Percentiles rank a stretch among this genome's conserved stretches.
phyloP scores from a whole-genome alignment of 1,140 invertebrate species.

The Orussus abietinus region DNA sequence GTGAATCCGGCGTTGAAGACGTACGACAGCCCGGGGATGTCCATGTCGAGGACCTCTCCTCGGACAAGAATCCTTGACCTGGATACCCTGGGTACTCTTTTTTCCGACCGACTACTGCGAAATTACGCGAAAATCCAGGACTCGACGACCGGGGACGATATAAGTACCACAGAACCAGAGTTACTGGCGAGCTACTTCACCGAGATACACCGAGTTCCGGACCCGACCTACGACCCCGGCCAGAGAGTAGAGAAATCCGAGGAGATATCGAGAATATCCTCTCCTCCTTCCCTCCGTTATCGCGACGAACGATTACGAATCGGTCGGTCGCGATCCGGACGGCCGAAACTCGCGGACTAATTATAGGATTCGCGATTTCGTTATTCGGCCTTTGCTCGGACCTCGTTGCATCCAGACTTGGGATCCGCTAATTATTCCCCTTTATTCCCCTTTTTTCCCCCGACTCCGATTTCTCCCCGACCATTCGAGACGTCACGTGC shows the following conservation, averaged over 20 bases:
- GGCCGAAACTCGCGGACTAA: too few species aligned
- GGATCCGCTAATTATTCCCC: too few species aligned
- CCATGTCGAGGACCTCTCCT: too few species aligned
- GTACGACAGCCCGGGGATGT: slow-evolving; percentile 25
- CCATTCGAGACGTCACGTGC: too few species aligned
- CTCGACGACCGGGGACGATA: neutral
- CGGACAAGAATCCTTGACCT: neutral
- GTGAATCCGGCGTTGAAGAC: slow-evolving; percentile 27
- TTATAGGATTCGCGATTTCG: too few species aligned
- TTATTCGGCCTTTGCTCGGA: too few species aligned
- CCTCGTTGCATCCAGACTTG: too few species aligned
- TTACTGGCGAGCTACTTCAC: neutral
- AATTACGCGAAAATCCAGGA: neutral
- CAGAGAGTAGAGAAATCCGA: neutral
- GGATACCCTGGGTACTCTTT: neutral
- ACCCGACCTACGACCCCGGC: neutral
- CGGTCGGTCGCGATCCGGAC: neutral
- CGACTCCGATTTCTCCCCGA: too few species aligned
- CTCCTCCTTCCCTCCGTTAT: neutral
- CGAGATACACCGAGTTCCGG: neutral
- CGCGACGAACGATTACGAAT: neutral
- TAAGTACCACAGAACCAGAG: neutral
- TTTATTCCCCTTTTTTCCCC: too few species aligned
- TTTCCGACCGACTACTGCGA: neutral
- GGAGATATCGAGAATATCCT: neutral